These are phyloP conservation scores for Tuberolachnus salignus DNA, from an alignment of 2,888 invertebrate species.

Conservation along the genomic window DNA sequence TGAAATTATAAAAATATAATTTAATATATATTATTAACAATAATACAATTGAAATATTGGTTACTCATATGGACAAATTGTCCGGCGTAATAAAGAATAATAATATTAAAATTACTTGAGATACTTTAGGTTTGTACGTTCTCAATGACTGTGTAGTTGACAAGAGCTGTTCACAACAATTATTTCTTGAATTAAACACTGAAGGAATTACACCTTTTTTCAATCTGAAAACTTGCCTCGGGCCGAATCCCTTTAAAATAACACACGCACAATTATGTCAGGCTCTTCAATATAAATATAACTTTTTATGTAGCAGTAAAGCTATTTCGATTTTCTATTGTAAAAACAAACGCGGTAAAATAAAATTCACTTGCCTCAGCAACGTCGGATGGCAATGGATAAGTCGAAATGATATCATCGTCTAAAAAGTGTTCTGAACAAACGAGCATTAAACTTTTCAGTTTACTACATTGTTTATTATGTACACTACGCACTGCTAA, in stretches of 20 bases:
- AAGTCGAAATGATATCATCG: not conserved
- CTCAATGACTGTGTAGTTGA: not conserved
- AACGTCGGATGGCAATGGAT: not conserved
- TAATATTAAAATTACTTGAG: too few relatives aligned
- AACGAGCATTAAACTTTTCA: too few relatives aligned
- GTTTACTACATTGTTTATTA: not conserved
- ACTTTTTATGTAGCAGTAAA: not conserved
- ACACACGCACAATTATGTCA: not conserved
- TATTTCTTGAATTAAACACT: not conserved
- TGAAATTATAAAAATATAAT: not conserved
- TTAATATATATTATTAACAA: not conserved
- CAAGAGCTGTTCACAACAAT: not conserved
- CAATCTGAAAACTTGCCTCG: not conserved
- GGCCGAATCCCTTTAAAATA: not conserved
- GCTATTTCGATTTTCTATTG: not conserved
- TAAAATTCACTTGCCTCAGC: not conserved
- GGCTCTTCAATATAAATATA: not conserved
- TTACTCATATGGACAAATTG: not conserved
- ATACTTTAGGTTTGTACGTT: not conserved
- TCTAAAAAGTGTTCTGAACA: constrained; percentile 2
- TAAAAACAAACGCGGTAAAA: not conserved
- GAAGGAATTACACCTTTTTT: not conserved
- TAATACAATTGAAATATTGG: not conserved
- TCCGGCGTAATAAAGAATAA: not conserved
- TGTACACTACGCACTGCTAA: not conserved